phyloP scores from a whole-genome alignment of 2,888 invertebrate genomes.

The Leptopilina drosophilae region DNA sequence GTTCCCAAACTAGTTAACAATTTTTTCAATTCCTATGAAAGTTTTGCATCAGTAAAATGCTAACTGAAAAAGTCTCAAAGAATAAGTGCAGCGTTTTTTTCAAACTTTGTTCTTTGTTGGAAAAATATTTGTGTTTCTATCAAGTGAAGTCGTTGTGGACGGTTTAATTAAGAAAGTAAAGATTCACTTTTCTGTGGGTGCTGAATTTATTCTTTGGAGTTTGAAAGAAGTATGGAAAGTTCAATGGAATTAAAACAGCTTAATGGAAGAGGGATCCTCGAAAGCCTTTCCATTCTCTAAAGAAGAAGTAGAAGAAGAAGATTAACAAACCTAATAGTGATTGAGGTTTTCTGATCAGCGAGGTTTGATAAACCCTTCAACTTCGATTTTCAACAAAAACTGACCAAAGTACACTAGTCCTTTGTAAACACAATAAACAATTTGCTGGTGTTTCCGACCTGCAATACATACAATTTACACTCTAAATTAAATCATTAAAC shows the following conservation, averaged over 20 bases:
- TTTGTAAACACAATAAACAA: not conserved
- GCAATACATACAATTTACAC: not conserved
- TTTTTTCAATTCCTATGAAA: not conserved
- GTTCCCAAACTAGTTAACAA: not conserved
- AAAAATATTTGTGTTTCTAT: slow-evolving; percentile 28
- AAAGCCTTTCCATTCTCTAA: not conserved
- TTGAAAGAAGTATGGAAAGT: slow-evolving; percentile 23
- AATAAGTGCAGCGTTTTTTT: not conserved
- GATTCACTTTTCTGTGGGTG: slow-evolving; percentile 12
- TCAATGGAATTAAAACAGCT: slow-evolving; percentile 20
- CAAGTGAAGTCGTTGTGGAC: not conserved
- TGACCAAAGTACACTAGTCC: not conserved
- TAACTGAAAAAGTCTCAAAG: not conserved
- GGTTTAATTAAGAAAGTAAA: slow-evolving; percentile 35
- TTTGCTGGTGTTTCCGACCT: not conserved
- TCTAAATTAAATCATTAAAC: slow-evolving; percentile 8
- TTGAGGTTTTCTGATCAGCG: not conserved
- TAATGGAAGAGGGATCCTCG: slow-evolving; percentile 16
- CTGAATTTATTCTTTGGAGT: slow-evolving; percentile 20
- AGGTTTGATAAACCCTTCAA: slow-evolving; percentile 7
- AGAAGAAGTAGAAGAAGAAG: not conserved
- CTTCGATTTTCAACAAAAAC: slow-evolving; percentile 5
- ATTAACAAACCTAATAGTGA: slow-evolving; percentile 29
- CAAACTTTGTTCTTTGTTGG: not conserved
- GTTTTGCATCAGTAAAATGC: not conserved